Evolutionary conservation across 2,113 vertebrate species (phyloP).

Genomic region (Narcine bancroftii): DNA sequence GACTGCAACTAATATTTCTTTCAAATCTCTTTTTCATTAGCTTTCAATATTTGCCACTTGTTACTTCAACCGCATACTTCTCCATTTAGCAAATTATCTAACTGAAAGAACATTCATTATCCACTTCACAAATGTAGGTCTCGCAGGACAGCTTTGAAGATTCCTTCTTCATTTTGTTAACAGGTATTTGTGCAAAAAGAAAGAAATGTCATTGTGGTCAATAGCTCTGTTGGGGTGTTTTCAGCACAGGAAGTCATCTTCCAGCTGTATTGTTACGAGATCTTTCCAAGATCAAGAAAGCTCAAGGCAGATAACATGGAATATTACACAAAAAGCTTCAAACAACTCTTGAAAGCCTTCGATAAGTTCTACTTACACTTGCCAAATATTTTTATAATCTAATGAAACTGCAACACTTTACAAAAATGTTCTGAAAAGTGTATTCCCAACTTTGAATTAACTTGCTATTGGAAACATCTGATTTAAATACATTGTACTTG

Average conservation of each 20-base stretch:
- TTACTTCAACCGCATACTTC: background rate
- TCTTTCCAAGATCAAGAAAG: background rate
- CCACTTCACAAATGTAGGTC: background rate
- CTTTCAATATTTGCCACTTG: background rate
- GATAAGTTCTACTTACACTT: background rate
- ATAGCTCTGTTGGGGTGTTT: background rate
- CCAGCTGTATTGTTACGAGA: background rate
- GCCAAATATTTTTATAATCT: background rate
- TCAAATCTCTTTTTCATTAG: background rate
- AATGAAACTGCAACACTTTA: too few species aligned
- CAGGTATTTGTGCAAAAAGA: background rate
- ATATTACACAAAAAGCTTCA: background rate
- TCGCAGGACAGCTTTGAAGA: background rate
- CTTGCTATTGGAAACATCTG: too few species aligned
- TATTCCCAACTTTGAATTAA: background rate
- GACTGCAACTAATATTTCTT: background rate
- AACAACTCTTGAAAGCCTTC: background rate
- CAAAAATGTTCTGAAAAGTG: background rate
- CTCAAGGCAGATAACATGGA: background rate
- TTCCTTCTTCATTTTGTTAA: background rate
- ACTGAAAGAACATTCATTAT: background rate
- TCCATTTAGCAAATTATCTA: background rate
- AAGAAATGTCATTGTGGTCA: background rate
- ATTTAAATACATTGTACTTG: background rate
- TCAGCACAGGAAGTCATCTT: background rate